Base-by-base conservation (phyloP, 2,888 invertebrate genomes). In the Lochmaea capreae region DNA sequence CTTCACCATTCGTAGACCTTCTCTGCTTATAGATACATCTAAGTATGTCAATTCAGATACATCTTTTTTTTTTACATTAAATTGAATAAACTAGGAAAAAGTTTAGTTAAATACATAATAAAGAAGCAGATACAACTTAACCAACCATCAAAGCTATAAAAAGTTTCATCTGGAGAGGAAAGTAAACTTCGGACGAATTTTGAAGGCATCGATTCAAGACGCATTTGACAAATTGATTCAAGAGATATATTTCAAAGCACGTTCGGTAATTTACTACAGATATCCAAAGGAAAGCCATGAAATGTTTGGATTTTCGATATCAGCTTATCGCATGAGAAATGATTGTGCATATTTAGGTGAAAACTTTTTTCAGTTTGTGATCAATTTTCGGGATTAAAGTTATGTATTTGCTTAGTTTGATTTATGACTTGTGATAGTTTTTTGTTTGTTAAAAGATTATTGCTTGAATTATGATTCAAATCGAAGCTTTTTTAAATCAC, bases 201-300 rank as follows among this genome's bases (percentile, higher is more conserved):
- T 58, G 49, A 49, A 46, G 58, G 46, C 26, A 65, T 71, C 71
- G 58, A 58, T 71, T 71, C 46, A 58, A 71, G 65, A 58, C 65
- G 58, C 65, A 71, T 71, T 71, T 71, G 71, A 71, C 71, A 71
- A 71, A 71, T 71, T 71, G 71, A 71, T 71, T 71, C 71, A 46
- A 49, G 18, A 58, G 71, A 71, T 71, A 71, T 71, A 71, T 71
- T 71, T 71, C 71, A 57, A 71, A 71, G 71, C 71, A 71, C 71
- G 71, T 65, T 71, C 71, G 58, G 65, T 65, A 71, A 71, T 71
- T 71, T 71, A 65, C 65, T 42, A 58, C 58, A 58, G 65, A 71
- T 71, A 43, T 65, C 58, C 22, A 14, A 26, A 65, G 57, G 9
- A n/a, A 52, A 12, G 69, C 22, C 71, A 18, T 59, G 5, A 65